Evolutionary conservation across 2,888 invertebrate species (phyloP).

Genomic region (Diloba caeruleocephala): DNA sequence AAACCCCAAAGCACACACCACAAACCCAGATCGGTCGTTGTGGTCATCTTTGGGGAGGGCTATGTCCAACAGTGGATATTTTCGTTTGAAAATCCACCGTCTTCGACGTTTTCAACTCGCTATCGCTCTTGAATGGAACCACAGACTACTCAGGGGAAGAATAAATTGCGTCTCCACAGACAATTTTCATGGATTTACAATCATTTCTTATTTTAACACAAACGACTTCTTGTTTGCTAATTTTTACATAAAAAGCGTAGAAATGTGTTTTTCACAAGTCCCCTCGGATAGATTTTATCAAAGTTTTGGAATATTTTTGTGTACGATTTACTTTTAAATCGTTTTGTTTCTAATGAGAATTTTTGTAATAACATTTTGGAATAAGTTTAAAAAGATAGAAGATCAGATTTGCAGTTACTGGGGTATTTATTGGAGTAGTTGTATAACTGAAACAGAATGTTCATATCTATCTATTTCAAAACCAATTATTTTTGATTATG

Average conservation of each 20-base stretch:
- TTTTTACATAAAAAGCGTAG: constrained; percentile 56
- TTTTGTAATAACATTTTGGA: not conserved
- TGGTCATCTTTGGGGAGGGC: too few relatives aligned
- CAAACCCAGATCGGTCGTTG: too few relatives aligned
- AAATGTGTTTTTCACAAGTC: constrained; percentile 40
- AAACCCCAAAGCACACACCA: too few relatives aligned
- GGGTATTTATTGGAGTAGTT: too few relatives aligned
- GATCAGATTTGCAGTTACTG: too few relatives aligned
- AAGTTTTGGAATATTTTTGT: constrained; percentile 44
- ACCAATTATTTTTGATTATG: too few relatives aligned
- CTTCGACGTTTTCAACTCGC: constrained; percentile 5
- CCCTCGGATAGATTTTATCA: constrained; percentile 39
- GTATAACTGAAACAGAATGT: too few relatives aligned
- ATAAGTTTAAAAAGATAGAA: not conserved
- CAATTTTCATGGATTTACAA: constrained; percentile 67
- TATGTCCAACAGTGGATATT: too few relatives aligned
- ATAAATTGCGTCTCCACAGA: constrained; percentile 62
- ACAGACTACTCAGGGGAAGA: constrained; percentile 46
- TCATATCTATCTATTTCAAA: too few relatives aligned
- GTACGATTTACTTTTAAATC: constrained; percentile 30
- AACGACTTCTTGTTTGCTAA: constrained; percentile 59
- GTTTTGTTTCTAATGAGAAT: constrained; percentile 10
- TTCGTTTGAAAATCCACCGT: not conserved
- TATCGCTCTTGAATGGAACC: constrained; percentile 26
- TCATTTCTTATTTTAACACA: constrained; percentile 55